Conservation (phyloP, 1,140 invertebrate species). For the Drosophila nigrodunni region DNA sequence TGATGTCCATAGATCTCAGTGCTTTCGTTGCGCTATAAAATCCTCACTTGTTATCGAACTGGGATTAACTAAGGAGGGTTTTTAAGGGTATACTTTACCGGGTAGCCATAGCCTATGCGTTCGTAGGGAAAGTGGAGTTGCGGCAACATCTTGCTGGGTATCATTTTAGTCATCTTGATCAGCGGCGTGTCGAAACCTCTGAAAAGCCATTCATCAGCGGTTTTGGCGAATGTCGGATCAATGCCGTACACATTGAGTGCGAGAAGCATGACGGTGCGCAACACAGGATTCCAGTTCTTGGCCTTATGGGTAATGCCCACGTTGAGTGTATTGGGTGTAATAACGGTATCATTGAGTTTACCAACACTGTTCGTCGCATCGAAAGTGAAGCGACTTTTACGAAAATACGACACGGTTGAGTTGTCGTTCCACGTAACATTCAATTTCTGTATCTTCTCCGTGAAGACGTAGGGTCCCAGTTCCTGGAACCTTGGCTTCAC, state of each 20-base stretch:
- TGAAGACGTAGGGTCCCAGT: slow-evolving; percentile 90
- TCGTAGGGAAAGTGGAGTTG: slow-evolving; percentile 87
- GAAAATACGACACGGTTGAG: slow-evolving; percentile 92
- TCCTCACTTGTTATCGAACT: not conserved
- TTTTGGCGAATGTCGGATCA: slow-evolving; percentile 87
- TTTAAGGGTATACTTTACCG: slow-evolving; percentile 85
- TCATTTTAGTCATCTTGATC: slow-evolving; percentile 87
- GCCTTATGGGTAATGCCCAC: slow-evolving; percentile 82
- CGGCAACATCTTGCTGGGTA: slow-evolving; percentile 83
- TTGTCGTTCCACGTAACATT: slow-evolving; percentile 91
- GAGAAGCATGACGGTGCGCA: slow-evolving; percentile 87
- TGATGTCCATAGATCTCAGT: slow-evolving; percentile 89
- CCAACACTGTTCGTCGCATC: slow-evolving; percentile 89
- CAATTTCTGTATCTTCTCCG: slow-evolving; percentile 87
- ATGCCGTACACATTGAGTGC: slow-evolving; percentile 85
- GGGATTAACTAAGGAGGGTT: not conserved
- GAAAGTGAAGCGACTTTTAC: slow-evolving; percentile 89
- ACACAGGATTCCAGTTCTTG: slow-evolving; percentile 84
- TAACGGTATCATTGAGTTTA: slow-evolving; percentile 89
- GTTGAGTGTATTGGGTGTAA: slow-evolving; percentile 91
- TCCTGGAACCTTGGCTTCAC: slow-evolving; percentile 88
- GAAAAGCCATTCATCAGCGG: slow-evolving; percentile 90
- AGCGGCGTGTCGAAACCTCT: slow-evolving; percentile 90
- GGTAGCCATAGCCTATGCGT: slow-evolving; percentile 92
- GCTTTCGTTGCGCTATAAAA: slow-evolving; percentile 89